Conservation (phyloP, 2,888 invertebrate species). For the Sinopyrophorus schimmeli region DNA sequence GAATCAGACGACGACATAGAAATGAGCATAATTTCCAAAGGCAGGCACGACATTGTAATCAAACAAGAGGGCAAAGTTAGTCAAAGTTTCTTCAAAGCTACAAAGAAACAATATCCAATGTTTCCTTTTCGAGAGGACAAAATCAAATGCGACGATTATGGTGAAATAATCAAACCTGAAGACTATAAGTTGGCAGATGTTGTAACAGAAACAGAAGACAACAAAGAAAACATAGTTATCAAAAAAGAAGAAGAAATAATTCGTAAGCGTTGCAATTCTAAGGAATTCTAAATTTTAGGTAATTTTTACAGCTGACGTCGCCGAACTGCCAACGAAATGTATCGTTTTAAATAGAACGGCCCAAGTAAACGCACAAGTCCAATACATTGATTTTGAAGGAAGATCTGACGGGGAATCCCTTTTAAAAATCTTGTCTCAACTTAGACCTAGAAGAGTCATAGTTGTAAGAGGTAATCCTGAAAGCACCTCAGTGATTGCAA, state of each 20-base stretch:
- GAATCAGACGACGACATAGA: constrained; percentile 85
- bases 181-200: constrained; percentile 85
- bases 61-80: constrained; percentile 67
- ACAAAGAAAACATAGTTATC: constrained; percentile 67
- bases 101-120: constrained; percentile 94
- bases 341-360: constrained; percentile 73
- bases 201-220: constrained; percentile 67
- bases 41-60: constrained; percentile 88
- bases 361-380: constrained; percentile 80
- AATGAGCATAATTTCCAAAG: constrained; percentile 76
- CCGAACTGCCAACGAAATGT: constrained; percentile 91
- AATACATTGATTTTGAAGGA: constrained; percentile 97
- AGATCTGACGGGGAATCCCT: constrained; percentile 84
- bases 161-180: constrained; percentile 91
- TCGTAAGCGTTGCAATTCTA: constrained; percentile 11
- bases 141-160: constrained; percentile 92
- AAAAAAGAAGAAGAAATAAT: constrained; percentile 63
- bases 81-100: constrained; percentile 83
- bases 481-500: constrained; percentile 69
- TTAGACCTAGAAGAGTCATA: constrained; percentile 81
- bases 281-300: background rate
- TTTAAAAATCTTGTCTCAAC: constrained; percentile 77
- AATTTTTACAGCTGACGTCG: constrained; percentile 52
- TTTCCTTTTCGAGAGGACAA: constrained; percentile 94
- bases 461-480: constrained; percentile 73